phyloP scores from a whole-genome alignment of 1,140 invertebrate genomes.

The Teleogryllus occipitalis region DNA sequence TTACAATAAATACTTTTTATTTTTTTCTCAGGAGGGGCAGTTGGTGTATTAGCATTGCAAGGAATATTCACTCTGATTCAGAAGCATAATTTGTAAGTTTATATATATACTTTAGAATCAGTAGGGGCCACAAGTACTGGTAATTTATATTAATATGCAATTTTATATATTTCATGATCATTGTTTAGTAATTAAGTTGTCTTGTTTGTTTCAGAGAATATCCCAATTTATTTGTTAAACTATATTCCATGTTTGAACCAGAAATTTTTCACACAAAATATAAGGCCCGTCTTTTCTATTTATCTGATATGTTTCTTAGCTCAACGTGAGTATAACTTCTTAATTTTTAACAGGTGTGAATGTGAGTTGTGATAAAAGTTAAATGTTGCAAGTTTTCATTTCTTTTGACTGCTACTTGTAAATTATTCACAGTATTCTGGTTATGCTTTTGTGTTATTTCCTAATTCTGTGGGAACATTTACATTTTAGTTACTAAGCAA shows the following conservation, averaged over 20 bases:
- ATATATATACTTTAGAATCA: too few relatives aligned
- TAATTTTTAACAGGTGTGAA: neutral
- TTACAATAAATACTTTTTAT: too few relatives aligned
- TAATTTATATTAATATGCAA: slow-evolving; percentile 9
- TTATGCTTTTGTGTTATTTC: too few relatives aligned
- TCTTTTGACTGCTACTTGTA: neutral
- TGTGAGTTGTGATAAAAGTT: neutral
- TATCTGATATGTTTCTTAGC: slow-evolving; percentile 82
- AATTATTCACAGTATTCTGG: neutral
- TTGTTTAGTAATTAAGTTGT: slow-evolving; percentile 10
- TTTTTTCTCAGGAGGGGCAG: slow-evolving; percentile 60
- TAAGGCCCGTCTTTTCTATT: slow-evolving; percentile 74
- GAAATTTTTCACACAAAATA: slow-evolving; percentile 86
- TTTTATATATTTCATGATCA: slow-evolving; percentile 19
- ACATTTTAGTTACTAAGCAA: too few relatives aligned
- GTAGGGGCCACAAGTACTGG: too few relatives aligned
- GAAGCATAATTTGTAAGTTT: slow-evolving; percentile 72
- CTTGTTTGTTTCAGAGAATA: slow-evolving; percentile 58
- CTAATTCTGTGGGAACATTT: too few relatives aligned
- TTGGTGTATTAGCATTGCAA: slow-evolving; percentile 84
- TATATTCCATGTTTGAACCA: slow-evolving; percentile 87
- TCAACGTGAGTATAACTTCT: slow-evolving; percentile 67
- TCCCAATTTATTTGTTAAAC: slow-evolving; percentile 87
- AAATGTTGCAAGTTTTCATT: neutral
- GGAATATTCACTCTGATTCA: slow-evolving; percentile 86